These are phyloP conservation scores for Ophioderma brevispina DNA, from an alignment of 35 echinoderm and acorn worm species.

Conservation along the genomic window DNA sequence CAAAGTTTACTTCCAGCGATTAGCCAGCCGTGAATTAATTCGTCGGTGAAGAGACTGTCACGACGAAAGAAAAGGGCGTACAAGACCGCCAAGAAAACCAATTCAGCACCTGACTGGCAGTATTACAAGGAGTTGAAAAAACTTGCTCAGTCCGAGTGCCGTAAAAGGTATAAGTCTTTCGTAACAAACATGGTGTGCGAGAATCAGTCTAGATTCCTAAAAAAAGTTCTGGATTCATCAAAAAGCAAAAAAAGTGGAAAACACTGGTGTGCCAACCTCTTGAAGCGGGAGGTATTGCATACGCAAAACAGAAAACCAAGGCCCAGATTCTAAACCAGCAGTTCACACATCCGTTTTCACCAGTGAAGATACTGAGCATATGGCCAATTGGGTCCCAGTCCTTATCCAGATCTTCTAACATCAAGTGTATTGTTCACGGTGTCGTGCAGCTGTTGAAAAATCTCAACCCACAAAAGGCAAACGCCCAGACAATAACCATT, in stretches of 20 bases:
- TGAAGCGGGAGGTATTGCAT: not conserved
- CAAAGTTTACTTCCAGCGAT: conserved; percentile 19
- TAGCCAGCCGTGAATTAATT: conserved; percentile 30
- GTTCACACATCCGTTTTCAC: conserved; percentile 32
- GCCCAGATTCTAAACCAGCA: conserved; percentile 34
- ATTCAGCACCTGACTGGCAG: not conserved
- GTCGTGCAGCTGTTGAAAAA: conserved; percentile 6
- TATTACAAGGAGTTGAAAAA: not conserved
- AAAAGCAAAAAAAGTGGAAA: conserved; percentile 32
- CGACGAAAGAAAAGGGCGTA: conserved; percentile 2
- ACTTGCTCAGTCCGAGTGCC: not conserved
- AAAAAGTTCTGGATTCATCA: conserved; percentile 35
- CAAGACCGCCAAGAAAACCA: not conserved
- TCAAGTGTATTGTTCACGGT: not conserved
- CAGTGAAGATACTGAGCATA: not conserved
- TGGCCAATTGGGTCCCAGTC: not conserved
- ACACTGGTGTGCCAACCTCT: conserved; percentile 15
- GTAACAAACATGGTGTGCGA: not conserved
- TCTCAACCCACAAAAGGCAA: not conserved
- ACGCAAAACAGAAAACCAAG: not conserved
- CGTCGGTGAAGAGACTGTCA: not conserved
- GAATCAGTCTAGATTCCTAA: not conserved
- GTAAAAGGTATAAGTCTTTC: conserved; percentile 15
- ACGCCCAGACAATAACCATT: not conserved
- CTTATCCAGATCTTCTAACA: conserved; percentile 10